Evolutionary conservation across 2,888 invertebrate genomes (phyloP).

Genomic region (Crepidodera aurea): DNA sequence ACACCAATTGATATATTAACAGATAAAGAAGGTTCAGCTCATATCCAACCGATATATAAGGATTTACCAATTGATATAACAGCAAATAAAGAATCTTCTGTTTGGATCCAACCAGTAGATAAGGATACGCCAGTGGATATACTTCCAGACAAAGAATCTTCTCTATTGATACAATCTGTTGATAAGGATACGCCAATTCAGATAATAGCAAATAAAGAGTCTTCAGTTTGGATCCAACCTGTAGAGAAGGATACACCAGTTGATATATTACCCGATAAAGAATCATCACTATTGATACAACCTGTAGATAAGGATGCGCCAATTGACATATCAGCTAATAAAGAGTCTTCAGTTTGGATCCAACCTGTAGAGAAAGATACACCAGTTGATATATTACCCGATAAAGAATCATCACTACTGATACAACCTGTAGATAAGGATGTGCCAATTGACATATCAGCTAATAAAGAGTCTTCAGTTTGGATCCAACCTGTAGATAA

Average conservation of each 20-base stretch:
- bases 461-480: not conserved
- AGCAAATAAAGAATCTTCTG: not conserved
- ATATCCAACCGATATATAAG: not conserved
- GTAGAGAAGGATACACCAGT: not conserved
- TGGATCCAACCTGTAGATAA: not conserved
- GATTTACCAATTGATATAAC: not conserved
- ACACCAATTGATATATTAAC: not conserved
- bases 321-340: not conserved
- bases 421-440: not conserved
- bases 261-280: not conserved
- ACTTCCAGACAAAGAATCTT: not conserved
- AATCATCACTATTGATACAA: too few relatives aligned
- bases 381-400: not conserved
- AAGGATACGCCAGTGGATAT: slow-evolving; percentile 15
- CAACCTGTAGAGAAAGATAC: not conserved
- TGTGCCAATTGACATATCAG: slow-evolving; percentile 2
- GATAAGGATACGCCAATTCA: not conserved
- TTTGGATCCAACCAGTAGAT: not conserved
- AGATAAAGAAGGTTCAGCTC: not conserved
- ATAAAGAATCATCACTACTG: slow-evolving; percentile 4
- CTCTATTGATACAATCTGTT: not conserved
- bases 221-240: too few relatives aligned
- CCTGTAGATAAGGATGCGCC: not conserved
- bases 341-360: not conserved
- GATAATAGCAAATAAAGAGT: not conserved